A percentile compares a stretch with the other conserved stretches of the same genome.
phyloP scores from a whole-genome alignment of 2,888 invertebrate species.

The Synanthedon vespiformis region DNA sequence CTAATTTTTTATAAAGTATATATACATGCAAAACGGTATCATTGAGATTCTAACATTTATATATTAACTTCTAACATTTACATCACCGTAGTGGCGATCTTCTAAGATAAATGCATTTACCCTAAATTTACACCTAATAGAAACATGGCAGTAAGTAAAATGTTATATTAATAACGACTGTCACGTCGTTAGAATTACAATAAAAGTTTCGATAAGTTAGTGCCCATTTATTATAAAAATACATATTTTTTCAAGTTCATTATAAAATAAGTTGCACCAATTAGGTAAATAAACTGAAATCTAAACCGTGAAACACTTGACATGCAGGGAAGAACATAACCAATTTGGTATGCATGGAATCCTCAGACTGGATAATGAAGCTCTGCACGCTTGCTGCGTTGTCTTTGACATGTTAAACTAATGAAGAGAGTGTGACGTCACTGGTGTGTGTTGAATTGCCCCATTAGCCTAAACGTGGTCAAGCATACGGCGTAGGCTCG shows the following conservation, averaged over 20 bases:
- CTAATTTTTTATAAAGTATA: too few species aligned
- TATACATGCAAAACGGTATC: too few species aligned
- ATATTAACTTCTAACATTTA: too few species aligned
- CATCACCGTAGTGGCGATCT: too few species aligned
- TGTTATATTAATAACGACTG: background rate
- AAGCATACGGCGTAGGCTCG: background rate
- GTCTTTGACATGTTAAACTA: slow-evolving; percentile 11
- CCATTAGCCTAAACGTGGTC: background rate
- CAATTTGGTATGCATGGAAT: background rate
- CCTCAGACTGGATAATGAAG: background rate
- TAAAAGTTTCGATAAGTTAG: too few species aligned
- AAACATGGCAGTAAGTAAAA: too few species aligned
- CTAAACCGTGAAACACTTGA: slow-evolving; percentile 5
- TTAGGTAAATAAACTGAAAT: slow-evolving; percentile 3
- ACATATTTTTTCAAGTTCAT: too few species aligned
- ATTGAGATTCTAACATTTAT: too few species aligned
- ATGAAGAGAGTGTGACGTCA: slow-evolving; percentile 1
- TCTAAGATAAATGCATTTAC: too few species aligned
- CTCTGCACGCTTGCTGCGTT: slow-evolving; percentile 2
- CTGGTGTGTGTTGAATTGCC: background rate
- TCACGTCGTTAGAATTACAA: too few species aligned
- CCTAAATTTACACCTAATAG: too few species aligned
- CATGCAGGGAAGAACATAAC: background rate
- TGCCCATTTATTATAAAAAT: too few species aligned
- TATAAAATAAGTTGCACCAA: background rate